Evolutionary conservation across 2,797 vertebrate genomes (phyloP), one percentile per base, ranked within the genome.

Genomic region (Phrynocephalus forsythii): DNA sequence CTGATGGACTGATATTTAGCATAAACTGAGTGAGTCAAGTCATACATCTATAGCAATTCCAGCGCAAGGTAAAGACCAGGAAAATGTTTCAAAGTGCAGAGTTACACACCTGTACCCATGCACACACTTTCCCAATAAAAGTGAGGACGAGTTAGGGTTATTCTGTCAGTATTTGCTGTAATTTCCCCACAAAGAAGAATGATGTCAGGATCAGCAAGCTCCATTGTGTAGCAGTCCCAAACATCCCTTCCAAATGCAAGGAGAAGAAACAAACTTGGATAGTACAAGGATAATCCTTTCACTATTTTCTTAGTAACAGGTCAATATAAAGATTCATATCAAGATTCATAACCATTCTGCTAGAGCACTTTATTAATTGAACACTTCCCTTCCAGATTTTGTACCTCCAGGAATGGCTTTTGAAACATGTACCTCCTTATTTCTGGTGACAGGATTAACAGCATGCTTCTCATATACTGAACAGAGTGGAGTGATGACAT

Each of bases 401-500:
- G 16, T 83, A 83, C 33, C 13, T 44, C 24, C 56, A 71, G 33
- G 20, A 91, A 79, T 86, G 92, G 87, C 66, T 92, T n/a, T 50
- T 86, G 73, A 90, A 84, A 30, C 24, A 22, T 63, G 16, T 77
- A 88, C 5, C 79, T 52, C 66, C 16, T 90, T 38, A 89, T 92
- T 81, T 92, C 71, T 89, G 33, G 7, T 85, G 78, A 84, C 67
- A 93, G n/a, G n/a, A 90, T 82, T 88, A 91, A 88, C 15, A 88
- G 89, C 91, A 72, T 28, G 88, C n/a, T 73, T 24, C 77, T 87
- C 89, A 87, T 82, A 82, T n/a, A 77, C 30, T n/a, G 81, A 82
- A 30, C 90, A 63, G 33, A 89, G 69, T 26, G 82, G 22, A 2
- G 28, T 9, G 76, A 7, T 82, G 48, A 90, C 50, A 2, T 66